phyloP scores from a whole-genome alignment of 2,888 invertebrate genomes.

The Gymnosoma rotundatum region DNA sequence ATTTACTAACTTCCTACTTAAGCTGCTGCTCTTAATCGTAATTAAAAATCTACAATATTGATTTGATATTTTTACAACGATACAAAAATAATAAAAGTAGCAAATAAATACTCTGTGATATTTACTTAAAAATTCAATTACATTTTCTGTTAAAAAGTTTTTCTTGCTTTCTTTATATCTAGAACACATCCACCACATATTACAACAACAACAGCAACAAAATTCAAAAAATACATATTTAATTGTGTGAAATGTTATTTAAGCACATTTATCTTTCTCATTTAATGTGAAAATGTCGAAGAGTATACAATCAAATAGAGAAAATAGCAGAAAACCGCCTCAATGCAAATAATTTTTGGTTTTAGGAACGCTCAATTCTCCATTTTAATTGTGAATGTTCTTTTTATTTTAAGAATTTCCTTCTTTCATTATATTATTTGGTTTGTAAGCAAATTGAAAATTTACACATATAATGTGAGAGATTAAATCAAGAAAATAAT shows the following conservation, averaged over 20 bases:
- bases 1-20: conserved; percentile 1
- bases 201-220: conserved; percentile 34
- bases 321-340: conserved; percentile 42
- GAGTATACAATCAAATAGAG: conserved; percentile 26
- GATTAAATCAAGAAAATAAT: conserved; percentile 52
- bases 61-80: conserved; percentile 28
- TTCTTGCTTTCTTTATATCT: neutral
- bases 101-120: conserved; percentile 15
- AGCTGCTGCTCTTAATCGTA: conserved; percentile 40
- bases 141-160: neutral
- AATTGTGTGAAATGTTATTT: conserved; percentile 58
- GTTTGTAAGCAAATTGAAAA: conserved; percentile 61
- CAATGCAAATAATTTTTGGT: conserved; percentile 59
- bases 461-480: conserved; percentile 59
- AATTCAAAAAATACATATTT: conserved; percentile 23
- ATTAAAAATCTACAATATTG: conserved; percentile 62
- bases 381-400: conserved; percentile 11
- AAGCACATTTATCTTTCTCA: conserved; percentile 68
- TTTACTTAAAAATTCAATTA: conserved; percentile 63
- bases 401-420: conserved; percentile 22
- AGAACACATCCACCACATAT: neutral
- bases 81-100: neutral
- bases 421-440: conserved; percentile 10
- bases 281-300: conserved; percentile 56
- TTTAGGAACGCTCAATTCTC: conserved; percentile 26